Evolutionary conservation across 2,888 invertebrate species (phyloP).

Genomic region (Lycaena phlaeas): DNA sequence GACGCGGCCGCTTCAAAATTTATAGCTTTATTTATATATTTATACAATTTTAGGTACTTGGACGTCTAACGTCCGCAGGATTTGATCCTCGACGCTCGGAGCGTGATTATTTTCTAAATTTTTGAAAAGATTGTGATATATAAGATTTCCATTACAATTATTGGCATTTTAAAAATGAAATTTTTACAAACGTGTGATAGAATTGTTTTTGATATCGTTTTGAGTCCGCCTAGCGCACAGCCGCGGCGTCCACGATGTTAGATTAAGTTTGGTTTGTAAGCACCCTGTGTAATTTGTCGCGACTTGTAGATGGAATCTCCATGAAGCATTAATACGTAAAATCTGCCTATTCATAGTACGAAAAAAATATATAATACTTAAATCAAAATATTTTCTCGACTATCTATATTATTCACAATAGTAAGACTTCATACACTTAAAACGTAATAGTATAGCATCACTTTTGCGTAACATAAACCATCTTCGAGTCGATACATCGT

Average conservation of each 20-base stretch:
- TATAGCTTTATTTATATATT: conserved; percentile 14
- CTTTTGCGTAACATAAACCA: too few relatives aligned
- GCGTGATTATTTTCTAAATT: conserved; percentile 12
- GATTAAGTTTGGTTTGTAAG: conserved; percentile 54
- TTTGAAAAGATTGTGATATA: conserved; percentile 3
- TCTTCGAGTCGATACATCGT: conserved; percentile 8
- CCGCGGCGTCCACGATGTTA: conserved; percentile 39
- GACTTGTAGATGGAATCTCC: conserved; percentile 16
- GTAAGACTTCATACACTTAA: too few relatives aligned
- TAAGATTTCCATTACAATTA: conserved; percentile 8
- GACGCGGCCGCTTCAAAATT: conserved; percentile 15
- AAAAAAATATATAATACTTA: not conserved
- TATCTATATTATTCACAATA: too few relatives aligned
- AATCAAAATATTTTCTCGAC: too few relatives aligned
- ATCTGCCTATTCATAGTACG: too few relatives aligned
- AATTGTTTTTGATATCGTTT: conserved; percentile 8
- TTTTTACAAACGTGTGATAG: conserved; percentile 14
- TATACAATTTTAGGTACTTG: conserved; percentile 7
- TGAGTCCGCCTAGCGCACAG: conserved; percentile 21
- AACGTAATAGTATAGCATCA: too few relatives aligned
- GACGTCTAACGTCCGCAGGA: conserved; percentile 15
- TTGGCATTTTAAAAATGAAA: conserved; percentile 6
- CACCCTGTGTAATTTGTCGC: conserved; percentile 40
- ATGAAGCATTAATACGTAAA: too few relatives aligned
- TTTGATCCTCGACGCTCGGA: conserved; percentile 13